A percentile compares a stretch with the other conserved stretches of the same genome.
Conservation (phyloP, 2,797 vertebrate genomes). For the Periparus ater region DNA sequence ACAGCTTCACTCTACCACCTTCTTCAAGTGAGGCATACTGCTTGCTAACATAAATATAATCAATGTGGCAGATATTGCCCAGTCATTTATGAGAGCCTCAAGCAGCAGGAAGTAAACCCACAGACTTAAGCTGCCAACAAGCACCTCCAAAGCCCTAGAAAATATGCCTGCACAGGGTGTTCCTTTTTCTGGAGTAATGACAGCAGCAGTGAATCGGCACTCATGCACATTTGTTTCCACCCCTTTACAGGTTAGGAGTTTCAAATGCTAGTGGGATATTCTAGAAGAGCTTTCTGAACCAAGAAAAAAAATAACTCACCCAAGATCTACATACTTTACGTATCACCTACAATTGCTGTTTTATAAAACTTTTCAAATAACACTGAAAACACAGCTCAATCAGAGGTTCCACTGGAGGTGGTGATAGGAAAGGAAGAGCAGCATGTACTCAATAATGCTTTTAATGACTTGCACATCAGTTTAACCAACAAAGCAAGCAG, state of each 20-base stretch:
- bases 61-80: not conserved
- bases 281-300: not conserved
- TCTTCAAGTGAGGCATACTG: not conserved
- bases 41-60: not conserved
- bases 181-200: not conserved
- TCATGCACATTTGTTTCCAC: not conserved
- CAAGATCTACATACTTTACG: not conserved
- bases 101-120: not conserved
- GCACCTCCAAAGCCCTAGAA: not conserved
- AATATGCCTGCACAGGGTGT: not conserved
- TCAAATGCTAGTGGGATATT: not conserved
- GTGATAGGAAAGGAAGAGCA: not conserved
- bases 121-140: not conserved
- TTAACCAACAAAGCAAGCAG: conserved; percentile 3
- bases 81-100: not conserved
- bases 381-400: not conserved
- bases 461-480: not conserved
- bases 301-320: not conserved
- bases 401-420: not conserved
- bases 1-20: not conserved
- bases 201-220: not conserved
- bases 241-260: not conserved
- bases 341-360: not conserved
- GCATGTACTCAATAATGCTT: not conserved
- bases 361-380: not conserved